Base-by-base conservation (phyloP, 1,140 invertebrate species). In the Dendrolimus punctatus region DNA sequence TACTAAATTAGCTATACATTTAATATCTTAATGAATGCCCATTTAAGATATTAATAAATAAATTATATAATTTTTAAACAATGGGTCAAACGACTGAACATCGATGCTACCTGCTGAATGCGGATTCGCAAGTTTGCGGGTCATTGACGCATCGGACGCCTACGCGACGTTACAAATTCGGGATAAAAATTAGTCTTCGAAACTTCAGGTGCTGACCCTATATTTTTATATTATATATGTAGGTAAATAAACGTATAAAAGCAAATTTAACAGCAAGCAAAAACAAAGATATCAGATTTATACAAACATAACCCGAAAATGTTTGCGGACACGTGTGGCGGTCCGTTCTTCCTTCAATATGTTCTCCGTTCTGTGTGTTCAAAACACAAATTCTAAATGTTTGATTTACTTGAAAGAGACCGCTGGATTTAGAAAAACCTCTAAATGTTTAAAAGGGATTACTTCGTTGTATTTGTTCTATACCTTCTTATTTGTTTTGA, bases 101-200 rank as follows among this genome's bases (percentile, higher is more conserved):
- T 53, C 60, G 49, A 57, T 61, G 69, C 73, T 75, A 77, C 71
- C 72, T 72, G 73, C 68, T 75, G 79, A 85, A 86, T 86, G 80
- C 73, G 80, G 83, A 80, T 80, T 72, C 71, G 66, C 80, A 69
- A 80, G 71, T 86, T 82, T 68, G 69, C 80, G 73, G 83, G 80
- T 86, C 83, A 80, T 86, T 86, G 83, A 86, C 83, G 80, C 71
- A 79, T 74, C 73, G 58, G 70, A 69, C 80, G 74, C 83, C 80
- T 73, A 83, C 83, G 64, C 64, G 50, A 65, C 71, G 58, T 64
- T 75, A 61, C 68, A 66, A 70, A 60, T 68, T 63, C 72, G 73
- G 77, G 73, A 70, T 68, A 42, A 43, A 43, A 43, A 43, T 23
- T 23, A 23, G 23, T 3, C 23, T 23, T 23, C 23, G 23, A 23